Conservation (phyloP, 2,113 vertebrate species). For the Phylloscopus whistleri region DNA sequence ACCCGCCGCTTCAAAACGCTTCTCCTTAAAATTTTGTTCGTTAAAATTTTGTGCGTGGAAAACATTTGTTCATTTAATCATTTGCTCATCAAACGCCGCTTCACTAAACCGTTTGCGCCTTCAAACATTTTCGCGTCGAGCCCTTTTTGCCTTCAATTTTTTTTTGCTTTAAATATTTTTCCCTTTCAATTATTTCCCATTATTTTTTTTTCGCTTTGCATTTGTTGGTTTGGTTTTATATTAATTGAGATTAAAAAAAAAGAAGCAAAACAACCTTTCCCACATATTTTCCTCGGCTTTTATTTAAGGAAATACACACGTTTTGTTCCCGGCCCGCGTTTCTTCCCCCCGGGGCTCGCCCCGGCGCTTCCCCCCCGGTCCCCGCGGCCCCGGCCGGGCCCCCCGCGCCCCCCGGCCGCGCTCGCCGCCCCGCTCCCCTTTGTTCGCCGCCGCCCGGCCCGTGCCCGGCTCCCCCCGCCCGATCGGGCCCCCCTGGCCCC, state of each 20-base stretch:
- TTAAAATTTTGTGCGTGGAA: neutral
- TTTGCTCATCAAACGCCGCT: neutral
- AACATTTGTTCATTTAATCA: neutral
- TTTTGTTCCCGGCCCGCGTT: neutral
- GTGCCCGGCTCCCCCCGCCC: neutral
- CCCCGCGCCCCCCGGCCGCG: neutral
- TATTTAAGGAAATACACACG: neutral
- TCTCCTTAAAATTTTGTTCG: neutral
- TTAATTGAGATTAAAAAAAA: no score
- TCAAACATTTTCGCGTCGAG: neutral
- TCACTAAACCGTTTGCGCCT: neutral
- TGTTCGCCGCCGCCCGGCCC: neutral
- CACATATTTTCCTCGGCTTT: neutral
- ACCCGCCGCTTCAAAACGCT: neutral
- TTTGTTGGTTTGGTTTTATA: neutral
- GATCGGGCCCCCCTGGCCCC: slow-evolving; percentile 22
- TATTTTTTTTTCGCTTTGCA: neutral
- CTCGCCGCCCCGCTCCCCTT: neutral
- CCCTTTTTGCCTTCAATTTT: neutral
- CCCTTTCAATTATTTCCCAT: neutral
- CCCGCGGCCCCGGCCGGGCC: neutral
- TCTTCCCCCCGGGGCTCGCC: neutral
- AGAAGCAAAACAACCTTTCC: neutral
- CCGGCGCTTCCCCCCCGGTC: neutral
- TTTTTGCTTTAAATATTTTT: neutral